A percentile compares a stretch with the other conserved stretches of the same genome.
phyloP scores from a whole-genome alignment of 2,797 vertebrate species.

The Crenichthys baileyi region DNA sequence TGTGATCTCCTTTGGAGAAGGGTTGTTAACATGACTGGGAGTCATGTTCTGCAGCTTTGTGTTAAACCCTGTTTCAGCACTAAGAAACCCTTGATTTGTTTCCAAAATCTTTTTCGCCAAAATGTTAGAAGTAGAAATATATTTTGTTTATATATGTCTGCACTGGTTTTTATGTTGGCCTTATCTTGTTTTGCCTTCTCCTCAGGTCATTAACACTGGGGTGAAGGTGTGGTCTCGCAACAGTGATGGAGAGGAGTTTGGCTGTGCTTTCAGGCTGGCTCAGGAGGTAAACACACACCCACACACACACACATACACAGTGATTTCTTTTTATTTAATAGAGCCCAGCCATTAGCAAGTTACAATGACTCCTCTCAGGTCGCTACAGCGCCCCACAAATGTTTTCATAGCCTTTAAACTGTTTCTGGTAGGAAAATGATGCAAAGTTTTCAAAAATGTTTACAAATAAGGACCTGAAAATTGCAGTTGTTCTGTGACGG shows the following conservation, averaged over 20 bases:
- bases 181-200: not conserved
- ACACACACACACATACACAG: not conserved
- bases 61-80: too few species aligned
- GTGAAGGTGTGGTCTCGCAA: conserved; percentile 97
- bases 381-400: not conserved
- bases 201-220: conserved; percentile 95
- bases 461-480: too few species aligned
- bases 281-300: conserved; percentile 87
- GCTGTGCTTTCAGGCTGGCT: conserved; percentile 94
- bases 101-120: too few species aligned
- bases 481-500: too few species aligned
- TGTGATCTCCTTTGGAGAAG: too few species aligned
- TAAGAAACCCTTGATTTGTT: too few species aligned
- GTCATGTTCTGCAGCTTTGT: too few species aligned
- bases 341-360: not conserved
- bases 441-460: not conserved
- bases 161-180: not conserved
- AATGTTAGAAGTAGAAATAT: not conserved
- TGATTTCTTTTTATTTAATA: not conserved
- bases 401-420: not conserved
- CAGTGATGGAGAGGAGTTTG: conserved; percentile 93
- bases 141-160: not conserved
- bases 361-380: not conserved
- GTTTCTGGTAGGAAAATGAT: not conserved
- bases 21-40: too few species aligned